Base-by-base conservation (phyloP, 1,140 invertebrate species). In the Drosophila ironensis region DNA sequence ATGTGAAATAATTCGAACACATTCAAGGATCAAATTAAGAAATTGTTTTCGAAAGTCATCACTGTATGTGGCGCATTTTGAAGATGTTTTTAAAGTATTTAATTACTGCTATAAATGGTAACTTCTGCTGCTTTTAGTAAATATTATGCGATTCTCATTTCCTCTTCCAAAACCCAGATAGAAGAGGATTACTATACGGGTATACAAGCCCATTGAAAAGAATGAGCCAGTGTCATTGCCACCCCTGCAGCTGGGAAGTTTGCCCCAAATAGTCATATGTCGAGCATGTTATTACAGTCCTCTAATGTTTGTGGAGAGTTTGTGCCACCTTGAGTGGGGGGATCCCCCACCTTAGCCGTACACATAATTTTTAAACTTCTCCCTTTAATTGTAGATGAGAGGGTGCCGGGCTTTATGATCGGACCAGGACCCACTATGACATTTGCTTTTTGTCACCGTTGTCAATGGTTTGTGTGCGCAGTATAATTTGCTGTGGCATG, bases 401-500 rank as follows among this genome's bases (percentile, higher is more conserved):
- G 46, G 14, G 16, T n/a, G 54, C 69, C 80, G 47, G 38, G 46
- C 51, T 69, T 50, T 57, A 57, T 67, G 41, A 53, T 59, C 71
- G 59, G 35, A 48, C 19, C 48, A 37, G 50, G 45, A 33, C 57
- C 47, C 50, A 48, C 24, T 60, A 27, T 47, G 56, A 47, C 64
- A 69, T 69, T 69, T 69, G 28, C 27, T 46, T 51, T 56, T 33
- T 50, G 63, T 50, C 35, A 47, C 51, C 69, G 27, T 30, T 41
- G 22, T 12, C 56, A 41, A 60, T 42, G 56, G n/a, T 35, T 51
- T 27, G 46, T 28, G 25, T 60, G 46, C 40, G 20, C 14, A 78
- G 73, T 25, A 78, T 82, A 84, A 82, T 78, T 78, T 73, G 80
- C 64, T 73, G 53, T 57, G 73, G 63, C 73, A 69, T 84, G 78